A percentile compares a stretch with the other conserved stretches of the same genome.
Evolutionary conservation across 2,113 vertebrate species (phyloP).

Genomic region (Pollimyrus isidori): DNA sequence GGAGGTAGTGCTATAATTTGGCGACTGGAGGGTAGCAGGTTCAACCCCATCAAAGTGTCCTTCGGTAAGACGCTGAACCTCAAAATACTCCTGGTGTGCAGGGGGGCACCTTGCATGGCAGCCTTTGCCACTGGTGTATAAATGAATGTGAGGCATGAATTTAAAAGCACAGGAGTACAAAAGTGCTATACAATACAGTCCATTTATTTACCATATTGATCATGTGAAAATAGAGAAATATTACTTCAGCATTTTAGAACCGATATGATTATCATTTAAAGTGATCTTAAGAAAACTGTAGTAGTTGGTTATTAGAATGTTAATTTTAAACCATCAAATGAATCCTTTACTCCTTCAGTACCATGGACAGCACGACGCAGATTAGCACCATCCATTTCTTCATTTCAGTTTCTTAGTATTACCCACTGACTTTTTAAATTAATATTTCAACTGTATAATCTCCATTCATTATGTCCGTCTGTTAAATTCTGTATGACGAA

Average conservation of each 20-base stretch:
- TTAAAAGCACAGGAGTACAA: too few relatives aligned
- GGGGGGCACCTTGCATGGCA: too few relatives aligned
- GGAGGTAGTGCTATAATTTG: too few relatives aligned
- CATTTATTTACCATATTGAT: not conserved
- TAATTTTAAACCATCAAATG: not conserved
- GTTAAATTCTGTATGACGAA: not conserved
- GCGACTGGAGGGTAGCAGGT: too few relatives aligned
- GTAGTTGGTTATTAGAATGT: not conserved
- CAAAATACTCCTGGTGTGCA: too few relatives aligned
- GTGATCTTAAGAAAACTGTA: not conserved
- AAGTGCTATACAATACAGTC: too few relatives aligned
- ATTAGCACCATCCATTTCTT: not conserved
- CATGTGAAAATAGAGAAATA: not conserved
- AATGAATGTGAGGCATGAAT: too few relatives aligned
- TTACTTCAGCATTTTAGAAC: not conserved
- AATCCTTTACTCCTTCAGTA: conserved; percentile 2
- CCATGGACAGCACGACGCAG: conserved; percentile 14
- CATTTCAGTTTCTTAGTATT: not conserved
- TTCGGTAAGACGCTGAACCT: too few relatives aligned
- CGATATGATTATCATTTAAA: not conserved
- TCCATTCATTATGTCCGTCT: not conserved
- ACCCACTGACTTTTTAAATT: not conserved
- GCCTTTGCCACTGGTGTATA: too few relatives aligned
- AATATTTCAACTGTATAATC: not conserved
- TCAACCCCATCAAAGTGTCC: too few relatives aligned